Evolutionary conservation across 2,888 invertebrate species (phyloP).

Genomic region (Limnephilus marmoratus): DNA sequence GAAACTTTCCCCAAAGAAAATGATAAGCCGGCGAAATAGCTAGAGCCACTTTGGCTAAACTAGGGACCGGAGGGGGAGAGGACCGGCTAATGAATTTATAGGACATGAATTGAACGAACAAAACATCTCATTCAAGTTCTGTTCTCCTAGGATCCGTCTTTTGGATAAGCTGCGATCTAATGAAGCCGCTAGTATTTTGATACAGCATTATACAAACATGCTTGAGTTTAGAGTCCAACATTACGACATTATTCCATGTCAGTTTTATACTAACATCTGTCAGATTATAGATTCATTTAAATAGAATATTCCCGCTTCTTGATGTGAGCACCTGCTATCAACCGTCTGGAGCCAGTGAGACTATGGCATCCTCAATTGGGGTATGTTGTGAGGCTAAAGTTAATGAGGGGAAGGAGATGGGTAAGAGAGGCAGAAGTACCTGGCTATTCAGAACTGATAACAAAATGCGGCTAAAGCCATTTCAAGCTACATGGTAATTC

Average conservation of each 20-base stretch:
- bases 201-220: neutral
- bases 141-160: neutral
- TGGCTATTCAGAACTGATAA: no score
- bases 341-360: no score
- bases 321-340: no score
- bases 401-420: no score
- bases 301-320: no score
- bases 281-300: no score
- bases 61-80: neutral
- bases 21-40: slow-evolving; percentile 13
- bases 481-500: no score
- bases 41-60: neutral
- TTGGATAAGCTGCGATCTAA: neutral
- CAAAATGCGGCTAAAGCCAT: no score
- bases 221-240: neutral
- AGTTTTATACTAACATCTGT: no score
- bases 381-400: no score
- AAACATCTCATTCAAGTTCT: neutral
- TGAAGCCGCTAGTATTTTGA: neutral
- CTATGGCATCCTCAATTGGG: no score
- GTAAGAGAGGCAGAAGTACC: no score
- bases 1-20: slow-evolving; percentile 14
- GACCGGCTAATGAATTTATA: slow-evolving; percentile 23
- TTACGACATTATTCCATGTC: neutral
- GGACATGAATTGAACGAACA: slow-evolving; percentile 6